phyloP scores from a whole-genome alignment of 2,888 invertebrate genomes.

The Mechanitis messenoides region DNA sequence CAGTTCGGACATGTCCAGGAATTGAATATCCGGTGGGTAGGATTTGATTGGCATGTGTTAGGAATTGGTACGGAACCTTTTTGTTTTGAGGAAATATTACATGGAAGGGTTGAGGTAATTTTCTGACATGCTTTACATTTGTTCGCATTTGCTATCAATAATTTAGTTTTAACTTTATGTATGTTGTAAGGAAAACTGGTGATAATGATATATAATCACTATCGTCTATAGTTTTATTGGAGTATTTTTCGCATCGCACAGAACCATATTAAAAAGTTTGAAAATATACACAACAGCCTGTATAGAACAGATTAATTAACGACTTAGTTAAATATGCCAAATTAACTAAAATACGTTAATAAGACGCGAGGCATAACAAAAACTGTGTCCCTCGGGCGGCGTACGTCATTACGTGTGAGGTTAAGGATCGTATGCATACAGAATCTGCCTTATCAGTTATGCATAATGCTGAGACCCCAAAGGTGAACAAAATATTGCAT shows the following conservation, averaged over 20 bases:
- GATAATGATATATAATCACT: too few species aligned
- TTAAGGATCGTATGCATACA: slow-evolving; percentile 77
- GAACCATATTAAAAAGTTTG: too few species aligned
- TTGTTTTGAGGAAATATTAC: slow-evolving; percentile 16
- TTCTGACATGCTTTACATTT: background rate
- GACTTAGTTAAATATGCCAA: background rate
- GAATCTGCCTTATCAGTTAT: slow-evolving; percentile 76
- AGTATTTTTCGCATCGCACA: too few species aligned
- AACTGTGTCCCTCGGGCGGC: slow-evolving; percentile 52
- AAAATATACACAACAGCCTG: background rate
- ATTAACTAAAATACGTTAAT: slow-evolving; percentile 13
- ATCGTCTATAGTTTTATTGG: too few species aligned
- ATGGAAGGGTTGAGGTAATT: slow-evolving; percentile 7
- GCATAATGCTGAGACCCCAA: slow-evolving; percentile 75
- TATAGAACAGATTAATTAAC: slow-evolving; percentile 3
- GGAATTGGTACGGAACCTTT: slow-evolving; percentile 33
- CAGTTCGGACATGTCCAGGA: slow-evolving; percentile 68
- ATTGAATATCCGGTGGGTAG: slow-evolving; percentile 71
- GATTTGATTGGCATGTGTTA: slow-evolving; percentile 60
- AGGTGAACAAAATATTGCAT: slow-evolving; percentile 75
- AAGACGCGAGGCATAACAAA: slow-evolving; percentile 37
- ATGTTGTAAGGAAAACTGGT: too few species aligned
- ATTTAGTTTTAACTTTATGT: background rate
- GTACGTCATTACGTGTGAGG: slow-evolving; percentile 60
- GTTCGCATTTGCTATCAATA: background rate